A percentile compares a stretch with the other conserved stretches of the same genome.
phyloP scores from a whole-genome alignment of 2,797 vertebrate species.

The Gouania willdenowi region DNA sequence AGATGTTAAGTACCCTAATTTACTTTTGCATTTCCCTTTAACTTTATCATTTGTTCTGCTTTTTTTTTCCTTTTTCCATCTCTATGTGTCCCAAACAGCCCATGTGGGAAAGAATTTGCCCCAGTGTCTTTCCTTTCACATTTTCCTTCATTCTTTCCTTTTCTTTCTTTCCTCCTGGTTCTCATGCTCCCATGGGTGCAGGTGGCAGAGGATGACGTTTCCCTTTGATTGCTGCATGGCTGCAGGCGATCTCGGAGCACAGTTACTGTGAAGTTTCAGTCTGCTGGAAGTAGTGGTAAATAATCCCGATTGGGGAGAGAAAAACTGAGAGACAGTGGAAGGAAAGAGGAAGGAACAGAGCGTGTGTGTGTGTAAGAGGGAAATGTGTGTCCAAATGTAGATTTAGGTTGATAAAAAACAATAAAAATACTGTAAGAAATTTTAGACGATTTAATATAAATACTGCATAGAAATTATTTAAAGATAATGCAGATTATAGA shows the following conservation, averaged over 20 bases:
- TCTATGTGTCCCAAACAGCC: constrained; percentile 22
- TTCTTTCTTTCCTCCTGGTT: constrained; percentile 30
- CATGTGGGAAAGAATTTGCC: constrained; percentile 38
- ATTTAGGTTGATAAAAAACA: too few relatives aligned
- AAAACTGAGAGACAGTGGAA: constrained; percentile 51
- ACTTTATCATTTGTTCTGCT: constrained; percentile 35
- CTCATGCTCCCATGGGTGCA: constrained; percentile 60
- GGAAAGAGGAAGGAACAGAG: constrained; percentile 37
- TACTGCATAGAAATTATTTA: too few relatives aligned
- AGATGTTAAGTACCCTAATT: constrained; percentile 23
- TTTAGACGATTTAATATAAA: too few relatives aligned
- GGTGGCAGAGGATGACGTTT: constrained; percentile 67
- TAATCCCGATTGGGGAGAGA: constrained; percentile 74
- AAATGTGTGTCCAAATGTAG: constrained; percentile 1
- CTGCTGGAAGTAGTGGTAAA: constrained; percentile 74
- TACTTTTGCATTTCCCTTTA: constrained; percentile 11
- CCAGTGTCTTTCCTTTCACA: constrained; percentile 33
- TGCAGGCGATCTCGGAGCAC: constrained; percentile 73
- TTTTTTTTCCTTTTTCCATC: constrained; percentile 20
- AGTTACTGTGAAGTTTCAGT: constrained; percentile 59
- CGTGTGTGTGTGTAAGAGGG: constrained; percentile 3
- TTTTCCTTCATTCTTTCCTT: constrained; percentile 18
- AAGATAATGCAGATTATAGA: too few relatives aligned
- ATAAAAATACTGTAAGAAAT: too few relatives aligned
- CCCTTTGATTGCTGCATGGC: constrained; percentile 77